A percentile compares a stretch with the other conserved stretches of the same genome.
phyloP scores from a whole-genome alignment of 2,888 invertebrate genomes.

The Latrodectus elegans region DNA sequence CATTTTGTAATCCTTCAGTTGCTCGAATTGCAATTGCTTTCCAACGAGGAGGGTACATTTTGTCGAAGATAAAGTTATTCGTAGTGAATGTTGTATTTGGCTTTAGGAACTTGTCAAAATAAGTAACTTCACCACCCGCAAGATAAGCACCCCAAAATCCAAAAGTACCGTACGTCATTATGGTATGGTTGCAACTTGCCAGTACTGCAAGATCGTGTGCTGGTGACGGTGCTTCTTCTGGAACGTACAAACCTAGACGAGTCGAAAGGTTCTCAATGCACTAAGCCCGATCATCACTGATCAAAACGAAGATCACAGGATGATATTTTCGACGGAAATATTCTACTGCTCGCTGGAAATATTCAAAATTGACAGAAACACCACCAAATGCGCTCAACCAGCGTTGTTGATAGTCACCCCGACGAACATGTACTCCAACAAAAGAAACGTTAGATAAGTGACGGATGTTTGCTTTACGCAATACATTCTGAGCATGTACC shows the following conservation, averaged over 20 bases:
- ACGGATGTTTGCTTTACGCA: slow-evolving; percentile 22
- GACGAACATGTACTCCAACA: slow-evolving; percentile 44
- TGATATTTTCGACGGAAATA: slow-evolving; percentile 51
- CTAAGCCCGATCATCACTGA: slow-evolving; percentile 62
- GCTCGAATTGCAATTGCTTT: slow-evolving; percentile 35
- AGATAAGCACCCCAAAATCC: slow-evolving; percentile 65
- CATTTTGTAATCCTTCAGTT: neutral
- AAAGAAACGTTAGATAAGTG: slow-evolving; percentile 10
- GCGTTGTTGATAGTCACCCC: slow-evolving; percentile 24
- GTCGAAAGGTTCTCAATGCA: slow-evolving; percentile 28
- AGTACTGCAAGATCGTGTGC: slow-evolving; percentile 44
- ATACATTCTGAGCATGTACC: neutral
- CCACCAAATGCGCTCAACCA: slow-evolving; percentile 48
- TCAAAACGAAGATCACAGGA: slow-evolving; percentile 37
- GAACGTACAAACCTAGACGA: slow-evolving; percentile 23
- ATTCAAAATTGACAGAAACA: slow-evolving; percentile 35
- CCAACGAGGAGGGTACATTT: slow-evolving; percentile 57
- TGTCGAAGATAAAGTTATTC: slow-evolving; percentile 39
- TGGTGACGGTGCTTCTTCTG: slow-evolving; percentile 29
- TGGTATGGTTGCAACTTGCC: slow-evolving; percentile 54
- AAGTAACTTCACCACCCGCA: slow-evolving; percentile 55
- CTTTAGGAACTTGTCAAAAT: slow-evolving; percentile 59
- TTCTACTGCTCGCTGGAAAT: slow-evolving; percentile 39
- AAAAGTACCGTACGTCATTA: slow-evolving; percentile 62
- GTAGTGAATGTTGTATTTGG: slow-evolving; percentile 33